Evolutionary conservation across 2,113 vertebrate species (phyloP), one percentile per base, ranked within the genome.

Genomic region (Erinaceus europaeus): DNA sequence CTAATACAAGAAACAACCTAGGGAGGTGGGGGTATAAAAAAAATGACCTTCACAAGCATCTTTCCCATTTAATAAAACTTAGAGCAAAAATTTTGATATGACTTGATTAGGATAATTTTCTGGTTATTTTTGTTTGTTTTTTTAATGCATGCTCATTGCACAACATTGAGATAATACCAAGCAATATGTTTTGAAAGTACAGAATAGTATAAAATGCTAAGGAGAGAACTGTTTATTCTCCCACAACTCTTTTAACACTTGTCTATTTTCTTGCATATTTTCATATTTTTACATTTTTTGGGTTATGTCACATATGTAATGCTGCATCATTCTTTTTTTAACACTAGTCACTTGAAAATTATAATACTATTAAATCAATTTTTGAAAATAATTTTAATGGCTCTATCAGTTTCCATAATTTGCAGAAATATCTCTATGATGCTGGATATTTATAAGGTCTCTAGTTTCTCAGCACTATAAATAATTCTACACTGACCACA

Each of bases 311-410:
- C 79, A 86, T 80, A 80, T 42, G 6, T 25, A 75, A 71, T 40
- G 17, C 73, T 87, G 46, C 15, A 27, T 81, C 92, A 21, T 5
- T 18, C 74, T 90, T 87, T 65, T 29, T 46, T 91, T 89, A 86
- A 84, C 8, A 62, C 50, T 86, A 61, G 46, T 53, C 17, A 50
- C 12, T 8, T 73, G 15, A 72, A n/a, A 75, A 48, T 79, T 88
- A 67, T 69, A 89, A 81, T 36, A 67, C 32, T 36, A 69, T n/a
- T 53, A 77, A 86, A 76, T 44, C 44, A 20, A 7, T 75, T 89
- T 93, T 86, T 77, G 23, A 29, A 68, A 82, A 78, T 84, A 9
- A 61, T 90, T 89, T 69, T 86, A 55, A 65, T 67, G 27, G 48
- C 55, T 69, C 44, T 62, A 17, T 77, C 6, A 29, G 83, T 14